Evolutionary conservation across 2,888 invertebrate genomes (phyloP), one percentile per base, ranked within the genome.

Genomic region (Pedicia rivosa): DNA sequence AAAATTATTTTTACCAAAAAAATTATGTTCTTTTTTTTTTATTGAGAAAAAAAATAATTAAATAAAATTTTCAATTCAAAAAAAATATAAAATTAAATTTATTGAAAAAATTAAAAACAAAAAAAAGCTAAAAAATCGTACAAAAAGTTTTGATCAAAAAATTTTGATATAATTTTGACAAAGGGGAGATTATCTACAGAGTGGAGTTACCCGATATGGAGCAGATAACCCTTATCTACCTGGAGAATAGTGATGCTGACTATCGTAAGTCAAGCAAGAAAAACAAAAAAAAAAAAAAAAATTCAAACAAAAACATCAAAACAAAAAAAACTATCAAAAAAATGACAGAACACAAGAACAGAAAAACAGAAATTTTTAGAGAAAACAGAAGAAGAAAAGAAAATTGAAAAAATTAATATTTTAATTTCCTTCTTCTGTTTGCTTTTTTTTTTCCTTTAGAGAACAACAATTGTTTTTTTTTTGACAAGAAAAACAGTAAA

Each of bases 191-290:
- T 76, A 81, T 83, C 78, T 83, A 80, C 73, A 81, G 82, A 71
- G 82, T 83, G 77, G 81, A 82, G 76, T 79, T 83, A 72, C 82
- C 82, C 68, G 78, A 82, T 77, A 81, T 82, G 82, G 82, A 83
- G 77, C 82, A 83, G 76, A 81, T 83, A 69, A 83, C 83, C 67
- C 78, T 83, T 74, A 82, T 83, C 72, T 83, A 82, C 80, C 78
- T 83, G 79, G 83, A 83, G 78, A 81, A 82, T 78, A 61, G 50
- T 51, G 62, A 61, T 58, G 62, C 62, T 60, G 61, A 62, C 61
- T 62, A 62, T 62, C 56, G 61, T 62, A 62, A 62, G 61, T 62
- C 61, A 55, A 57, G 62, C 61, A 43, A 44, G 34, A 52, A 47
- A 53, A 53, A 44, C 35, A 52, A 47, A 53, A 53, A 53, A 48